Evolutionary conservation across 2,888 invertebrate genomes (phyloP), one percentile per base, ranked within the genome.

Genomic region (Teleogryllus oceanicus): DNA sequence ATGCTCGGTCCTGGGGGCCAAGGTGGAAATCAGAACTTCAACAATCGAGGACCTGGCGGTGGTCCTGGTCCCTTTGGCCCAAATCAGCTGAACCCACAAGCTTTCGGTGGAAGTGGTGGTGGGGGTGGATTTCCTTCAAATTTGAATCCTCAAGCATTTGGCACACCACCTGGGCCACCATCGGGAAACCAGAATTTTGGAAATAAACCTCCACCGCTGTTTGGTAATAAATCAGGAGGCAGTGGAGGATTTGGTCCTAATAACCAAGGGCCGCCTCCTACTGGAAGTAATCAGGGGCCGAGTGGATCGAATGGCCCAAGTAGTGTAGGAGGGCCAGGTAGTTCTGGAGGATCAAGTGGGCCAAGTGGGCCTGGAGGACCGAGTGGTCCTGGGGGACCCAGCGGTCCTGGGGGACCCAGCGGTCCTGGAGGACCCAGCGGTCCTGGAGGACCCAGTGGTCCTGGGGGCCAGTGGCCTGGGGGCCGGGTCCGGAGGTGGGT

Each of bases 21-120:
- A n/a, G 75, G 37, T 49, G 82, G 82, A 50, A 83, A 82, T 74
- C 83, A 84, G 82, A 81, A 82, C 16, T 82, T 82, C 49, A 82
- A 78, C 3, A 21, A 75, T 50, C 78, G 82, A 76, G 81, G 81
- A 2, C 83, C 84, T 78, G 82, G 82, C 77, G 81, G 84, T 79
- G 83, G 82, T 11, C 79, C 81, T 10, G 82, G 82, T 62, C 62
- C 37, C 49, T 62, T 37, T 8, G 37, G 37, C 37, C 37, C 37
- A 37, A 37, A 37, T 37, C 37, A 37, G 37, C n/a, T 62, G 62
- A 62, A 62, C 62, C 13, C 13, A 18, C 62, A 62, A 62, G 62
- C 62, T 16, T 62, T 62, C 5, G 62, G 62, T 18, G 62, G 62
- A 62, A 62, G n/a, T 62, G n/a, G n/a, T 16, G 13, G 16, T 18